phyloP scores from a whole-genome alignment of 2,113 vertebrate species.

The Dissostichus mawsoni region DNA sequence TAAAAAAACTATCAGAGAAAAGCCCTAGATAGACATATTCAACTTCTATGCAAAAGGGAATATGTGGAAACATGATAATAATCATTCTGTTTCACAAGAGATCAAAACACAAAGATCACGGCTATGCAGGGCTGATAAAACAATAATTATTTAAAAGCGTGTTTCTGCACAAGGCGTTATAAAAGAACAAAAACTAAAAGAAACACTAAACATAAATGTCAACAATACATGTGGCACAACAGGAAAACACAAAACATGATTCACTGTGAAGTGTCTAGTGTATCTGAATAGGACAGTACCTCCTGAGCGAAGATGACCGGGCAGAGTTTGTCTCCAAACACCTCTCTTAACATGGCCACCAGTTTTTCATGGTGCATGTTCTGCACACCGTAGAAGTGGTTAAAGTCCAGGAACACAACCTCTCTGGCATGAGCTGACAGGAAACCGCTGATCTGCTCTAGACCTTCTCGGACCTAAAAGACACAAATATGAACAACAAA shows the following conservation, averaged over 20 bases:
- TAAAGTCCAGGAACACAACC: slow-evolving; percentile 97
- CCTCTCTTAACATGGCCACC: slow-evolving; percentile 95
- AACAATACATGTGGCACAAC: too few relatives aligned
- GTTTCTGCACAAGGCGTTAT: background rate
- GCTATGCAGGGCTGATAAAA: slow-evolving; percentile 16
- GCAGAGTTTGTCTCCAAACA: slow-evolving; percentile 95
- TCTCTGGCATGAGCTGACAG: slow-evolving; percentile 91
- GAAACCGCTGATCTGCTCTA: slow-evolving; percentile 95
- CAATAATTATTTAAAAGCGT: slow-evolving; percentile 23
- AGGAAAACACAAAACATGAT: background rate
- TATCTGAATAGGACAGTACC: slow-evolving; percentile 56
- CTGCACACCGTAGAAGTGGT: slow-evolving; percentile 98
- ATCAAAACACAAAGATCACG: slow-evolving; percentile 46
- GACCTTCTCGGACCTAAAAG: slow-evolving; percentile 89
- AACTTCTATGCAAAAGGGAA: slow-evolving; percentile 15
- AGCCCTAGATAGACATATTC: background rate
- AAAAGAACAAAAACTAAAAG: too few relatives aligned
- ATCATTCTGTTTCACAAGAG: slow-evolving; percentile 19
- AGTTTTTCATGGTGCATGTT: slow-evolving; percentile 97
- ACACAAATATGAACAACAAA: slow-evolving; percentile 17
- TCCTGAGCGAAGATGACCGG: slow-evolving; percentile 97
- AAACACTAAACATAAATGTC: too few relatives aligned
- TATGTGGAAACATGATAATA: slow-evolving; percentile 10
- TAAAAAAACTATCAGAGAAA: background rate
- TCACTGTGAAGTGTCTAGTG: background rate